phyloP scores from a whole-genome alignment of 2,113 vertebrate genomes.

The Neopipo cinnamomea region DNA sequence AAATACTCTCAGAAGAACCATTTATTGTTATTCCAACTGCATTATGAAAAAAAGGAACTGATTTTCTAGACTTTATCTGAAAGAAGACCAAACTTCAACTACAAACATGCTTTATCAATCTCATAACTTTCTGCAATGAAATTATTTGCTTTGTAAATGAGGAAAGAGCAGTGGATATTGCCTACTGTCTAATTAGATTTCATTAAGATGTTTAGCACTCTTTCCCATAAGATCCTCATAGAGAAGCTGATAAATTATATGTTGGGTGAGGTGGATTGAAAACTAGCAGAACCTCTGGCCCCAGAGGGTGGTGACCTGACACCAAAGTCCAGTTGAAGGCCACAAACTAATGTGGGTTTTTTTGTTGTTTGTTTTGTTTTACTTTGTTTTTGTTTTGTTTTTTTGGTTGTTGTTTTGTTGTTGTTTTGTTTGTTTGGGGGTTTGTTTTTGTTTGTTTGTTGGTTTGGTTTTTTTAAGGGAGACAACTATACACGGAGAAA shows the following conservation, averaged over 20 bases:
- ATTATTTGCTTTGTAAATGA: background rate
- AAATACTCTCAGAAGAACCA: background rate
- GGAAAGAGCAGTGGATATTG: background rate
- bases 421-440: too few relatives aligned
- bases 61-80: background rate
- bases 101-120: background rate
- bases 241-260: background rate
- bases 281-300: background rate
- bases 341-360: background rate
- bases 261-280: background rate
- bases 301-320: background rate
- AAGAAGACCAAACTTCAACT: conserved; percentile 36
- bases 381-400: too few relatives aligned
- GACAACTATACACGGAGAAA: background rate
- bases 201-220: background rate
- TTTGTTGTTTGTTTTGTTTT: too few relatives aligned
- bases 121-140: background rate
- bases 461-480: background rate
- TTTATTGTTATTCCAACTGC: conserved; percentile 8
- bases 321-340: background rate
- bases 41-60: background rate
- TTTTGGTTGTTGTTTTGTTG: too few relatives aligned
- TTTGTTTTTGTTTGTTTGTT: too few relatives aligned
- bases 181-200: background rate
- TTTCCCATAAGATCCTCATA: background rate